A percentile compares a stretch with the other conserved stretches of the same genome.
These are phyloP conservation scores for Fistularia commersonii DNA, from an alignment of 2,797 vertebrate species.

Conservation along the genomic window DNA sequence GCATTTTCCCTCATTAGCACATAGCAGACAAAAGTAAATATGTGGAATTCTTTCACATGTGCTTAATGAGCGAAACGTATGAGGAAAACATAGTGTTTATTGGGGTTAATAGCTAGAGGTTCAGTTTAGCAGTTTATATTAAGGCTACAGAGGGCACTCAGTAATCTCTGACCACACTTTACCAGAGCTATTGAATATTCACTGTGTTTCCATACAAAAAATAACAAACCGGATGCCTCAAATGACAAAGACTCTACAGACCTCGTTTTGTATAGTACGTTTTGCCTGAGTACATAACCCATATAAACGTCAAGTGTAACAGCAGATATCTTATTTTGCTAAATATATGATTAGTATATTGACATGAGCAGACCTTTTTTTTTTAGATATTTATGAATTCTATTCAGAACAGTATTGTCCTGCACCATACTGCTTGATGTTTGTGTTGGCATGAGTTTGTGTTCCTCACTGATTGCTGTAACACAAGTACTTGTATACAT, in stretches of 20 bases:
- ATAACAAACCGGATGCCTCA: conserved; percentile 11
- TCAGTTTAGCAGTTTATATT: not conserved
- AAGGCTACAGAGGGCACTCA: conserved; percentile 1
- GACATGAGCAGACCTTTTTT: conserved; percentile 18
- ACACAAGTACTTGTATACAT: too few species aligned
- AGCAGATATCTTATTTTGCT: conserved; percentile 47
- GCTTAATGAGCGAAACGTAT: conserved; percentile 6
- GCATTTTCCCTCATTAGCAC: conserved; percentile 30
- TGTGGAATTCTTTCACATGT: conserved; percentile 1
- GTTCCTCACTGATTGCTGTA: too few species aligned
- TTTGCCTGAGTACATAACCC: conserved; percentile 11
- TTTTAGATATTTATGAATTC: too few species aligned
- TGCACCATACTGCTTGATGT: too few species aligned
- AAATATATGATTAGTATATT: conserved; percentile 52
- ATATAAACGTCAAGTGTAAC: conserved; percentile 40
- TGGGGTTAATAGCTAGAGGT: conserved; percentile 8
- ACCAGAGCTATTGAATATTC: conserved; percentile 1
- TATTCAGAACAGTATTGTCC: too few species aligned
- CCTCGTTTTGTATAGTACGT: not conserved
- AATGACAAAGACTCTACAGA: conserved; percentile 12
- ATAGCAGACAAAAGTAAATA: conserved; percentile 10
- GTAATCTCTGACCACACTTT: conserved; percentile 1
- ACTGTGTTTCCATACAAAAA: conserved; percentile 10
- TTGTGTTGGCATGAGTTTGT: too few species aligned
- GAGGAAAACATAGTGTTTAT: conserved; percentile 5